These are phyloP conservation scores for Cosmorhoe ocellata DNA, from an alignment of 2,888 invertebrate species.

Conservation along the genomic window DNA sequence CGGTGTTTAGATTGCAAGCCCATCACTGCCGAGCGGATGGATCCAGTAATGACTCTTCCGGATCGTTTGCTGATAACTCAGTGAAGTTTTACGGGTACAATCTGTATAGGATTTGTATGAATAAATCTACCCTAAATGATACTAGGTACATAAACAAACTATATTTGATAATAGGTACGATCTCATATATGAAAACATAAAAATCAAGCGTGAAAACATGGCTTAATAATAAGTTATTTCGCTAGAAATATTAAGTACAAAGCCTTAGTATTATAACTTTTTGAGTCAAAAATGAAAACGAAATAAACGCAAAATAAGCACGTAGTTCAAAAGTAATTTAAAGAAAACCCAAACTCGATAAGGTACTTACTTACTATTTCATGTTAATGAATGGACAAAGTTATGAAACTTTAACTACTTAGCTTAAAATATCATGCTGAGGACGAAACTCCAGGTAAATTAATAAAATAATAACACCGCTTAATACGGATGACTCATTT, in stretches of 20 bases:
- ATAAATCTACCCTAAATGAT: not conserved
- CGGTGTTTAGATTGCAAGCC: not conserved
- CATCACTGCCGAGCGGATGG: conserved; percentile 10
- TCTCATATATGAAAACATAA: too few relatives aligned
- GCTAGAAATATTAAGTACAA: too few relatives aligned
- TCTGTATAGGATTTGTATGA: not conserved
- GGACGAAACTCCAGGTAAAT: conserved; percentile 27
- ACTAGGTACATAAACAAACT: too few relatives aligned
- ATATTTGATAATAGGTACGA: too few relatives aligned
- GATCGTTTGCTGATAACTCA: conserved; percentile 9
- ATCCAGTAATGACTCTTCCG: conserved; percentile 10
- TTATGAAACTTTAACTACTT: conserved; percentile 27
- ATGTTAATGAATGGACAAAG: conserved; percentile 25
- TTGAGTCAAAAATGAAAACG: conserved; percentile 6
- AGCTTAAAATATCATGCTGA: conserved; percentile 26
- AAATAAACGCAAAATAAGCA: conserved; percentile 16
- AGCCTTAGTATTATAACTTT: conserved; percentile 4
- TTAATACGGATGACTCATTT: conserved; percentile 47
- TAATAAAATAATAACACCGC: conserved; percentile 40
- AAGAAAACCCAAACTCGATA: conserved; percentile 28
- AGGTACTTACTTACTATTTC: conserved; percentile 13
- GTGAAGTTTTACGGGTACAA: conserved; percentile 2
- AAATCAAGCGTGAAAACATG: too few relatives aligned
- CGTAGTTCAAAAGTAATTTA: conserved; percentile 25
- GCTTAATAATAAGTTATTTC: too few relatives aligned